These are phyloP conservation scores for Rutilus rutilus DNA, from an alignment of 2,113 vertebrate species.

Conservation along the genomic window DNA sequence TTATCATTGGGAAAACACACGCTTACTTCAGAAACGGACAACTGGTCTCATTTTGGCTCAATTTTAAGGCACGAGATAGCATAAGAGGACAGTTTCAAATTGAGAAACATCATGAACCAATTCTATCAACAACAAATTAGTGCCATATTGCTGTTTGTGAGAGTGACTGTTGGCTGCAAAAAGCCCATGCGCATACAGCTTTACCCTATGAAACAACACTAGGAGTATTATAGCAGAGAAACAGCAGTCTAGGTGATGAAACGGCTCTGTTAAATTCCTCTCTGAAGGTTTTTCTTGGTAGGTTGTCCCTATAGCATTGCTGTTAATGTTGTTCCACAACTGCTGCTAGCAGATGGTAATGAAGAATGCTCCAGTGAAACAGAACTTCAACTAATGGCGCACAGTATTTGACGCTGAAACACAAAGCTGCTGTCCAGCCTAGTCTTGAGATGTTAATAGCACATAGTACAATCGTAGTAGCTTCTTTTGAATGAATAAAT, in stretches of 20 bases:
- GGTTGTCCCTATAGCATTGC: conserved; percentile 23
- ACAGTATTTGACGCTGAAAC: not conserved
- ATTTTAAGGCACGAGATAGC: conserved; percentile 28
- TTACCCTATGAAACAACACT: not conserved
- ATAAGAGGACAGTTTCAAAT: conserved; percentile 16
- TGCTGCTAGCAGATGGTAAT: conserved; percentile 49
- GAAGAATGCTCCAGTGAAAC: conserved; percentile 45
- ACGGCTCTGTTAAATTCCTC: conserved; percentile 5
- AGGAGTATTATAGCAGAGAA: not conserved
- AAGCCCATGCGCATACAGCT: not conserved
- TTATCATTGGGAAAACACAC: conserved; percentile 63
- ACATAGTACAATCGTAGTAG: no score
- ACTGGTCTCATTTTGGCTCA: conserved; percentile 62
- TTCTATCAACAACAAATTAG: conserved; percentile 17
- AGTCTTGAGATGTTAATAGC: not conserved
- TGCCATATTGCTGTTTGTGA: not conserved
- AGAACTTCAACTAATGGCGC: conserved; percentile 43
- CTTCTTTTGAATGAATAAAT: no score
- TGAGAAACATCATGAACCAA: conserved; percentile 28
- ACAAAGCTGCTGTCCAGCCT: not conserved
- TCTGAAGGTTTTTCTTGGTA: conserved; percentile 12
- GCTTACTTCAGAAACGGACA: conserved; percentile 61
- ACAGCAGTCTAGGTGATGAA: not conserved
- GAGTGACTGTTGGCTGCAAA: not conserved
- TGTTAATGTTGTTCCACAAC: conserved; percentile 35